Conservation (phyloP, 2,888 invertebrate genomes). For the Hesperia comma region DNA sequence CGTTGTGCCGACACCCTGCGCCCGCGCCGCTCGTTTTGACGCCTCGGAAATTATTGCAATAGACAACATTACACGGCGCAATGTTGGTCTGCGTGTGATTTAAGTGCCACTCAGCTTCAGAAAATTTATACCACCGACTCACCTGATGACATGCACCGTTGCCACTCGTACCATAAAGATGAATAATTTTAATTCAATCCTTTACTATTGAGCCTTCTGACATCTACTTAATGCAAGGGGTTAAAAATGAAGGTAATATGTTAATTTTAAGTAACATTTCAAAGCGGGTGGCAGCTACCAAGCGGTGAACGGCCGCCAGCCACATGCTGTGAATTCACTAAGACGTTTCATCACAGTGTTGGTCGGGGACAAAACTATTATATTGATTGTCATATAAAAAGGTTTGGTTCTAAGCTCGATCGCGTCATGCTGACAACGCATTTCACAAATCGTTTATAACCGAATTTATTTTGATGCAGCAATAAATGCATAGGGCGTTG, state of each 20-base stretch:
- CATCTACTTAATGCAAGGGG: slow-evolving; percentile 61
- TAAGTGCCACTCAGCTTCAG: slow-evolving; percentile 51
- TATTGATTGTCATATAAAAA: slow-evolving; percentile 60
- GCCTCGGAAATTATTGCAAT: slow-evolving; percentile 75
- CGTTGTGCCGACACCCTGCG: slow-evolving; percentile 56
- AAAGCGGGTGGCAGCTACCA: slow-evolving; percentile 71
- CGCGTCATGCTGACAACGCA: slow-evolving; percentile 81
- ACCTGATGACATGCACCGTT: slow-evolving; percentile 54
- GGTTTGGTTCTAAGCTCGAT: slow-evolving; percentile 60
- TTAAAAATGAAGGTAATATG: slow-evolving; percentile 65
- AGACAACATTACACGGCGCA: slow-evolving; percentile 62
- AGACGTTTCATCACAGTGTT: slow-evolving; percentile 74
- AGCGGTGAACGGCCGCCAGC: slow-evolving; percentile 65
- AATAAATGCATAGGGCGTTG: slow-evolving; percentile 59
- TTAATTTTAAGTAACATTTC: slow-evolving; percentile 54
- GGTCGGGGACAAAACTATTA: slow-evolving; percentile 72
- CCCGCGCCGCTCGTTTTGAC: slow-evolving; percentile 61
- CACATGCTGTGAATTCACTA: slow-evolving; percentile 73
- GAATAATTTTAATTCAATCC: slow-evolving; percentile 56
- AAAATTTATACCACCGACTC: slow-evolving; percentile 55
- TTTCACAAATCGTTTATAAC: slow-evolving; percentile 79
- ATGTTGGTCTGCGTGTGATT: slow-evolving; percentile 57
- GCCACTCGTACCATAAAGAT: slow-evolving; percentile 56
- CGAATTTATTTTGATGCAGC: slow-evolving; percentile 65
- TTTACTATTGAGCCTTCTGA: slow-evolving; percentile 50